Evolutionary conservation across 2,888 invertebrate genomes (phyloP).

Genomic region (Tyria jacobaeae): DNA sequence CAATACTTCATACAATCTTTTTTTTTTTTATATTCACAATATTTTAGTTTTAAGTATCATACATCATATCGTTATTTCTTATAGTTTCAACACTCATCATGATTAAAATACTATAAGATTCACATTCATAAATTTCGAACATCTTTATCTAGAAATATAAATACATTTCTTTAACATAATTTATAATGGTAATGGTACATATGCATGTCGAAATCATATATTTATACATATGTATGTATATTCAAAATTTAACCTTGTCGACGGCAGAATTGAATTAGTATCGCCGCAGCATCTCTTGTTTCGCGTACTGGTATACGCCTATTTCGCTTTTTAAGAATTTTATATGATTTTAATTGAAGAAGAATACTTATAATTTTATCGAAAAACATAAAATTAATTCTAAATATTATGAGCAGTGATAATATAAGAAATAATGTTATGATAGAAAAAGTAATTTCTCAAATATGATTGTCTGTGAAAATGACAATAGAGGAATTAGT

Average conservation of each 20-base stretch:
- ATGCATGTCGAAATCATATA: conserved; percentile 7
- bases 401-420: neutral
- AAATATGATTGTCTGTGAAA: neutral
- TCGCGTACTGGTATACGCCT: neutral
- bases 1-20: neutral
- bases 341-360: neutral
- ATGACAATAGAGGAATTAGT: neutral
- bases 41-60: neutral
- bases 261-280: neutral
- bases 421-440: conserved; percentile 15
- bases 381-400: no score
- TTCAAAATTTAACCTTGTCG: neutral
- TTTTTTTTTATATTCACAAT: neutral
- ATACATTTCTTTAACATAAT: neutral
- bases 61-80: conserved; percentile 11
- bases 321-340: neutral
- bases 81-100: conserved; percentile 6
- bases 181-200: conserved; percentile 9
- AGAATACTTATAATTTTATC: no score
- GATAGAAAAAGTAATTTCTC: neutral
- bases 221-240: neutral
- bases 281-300: neutral
- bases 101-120: neutral
- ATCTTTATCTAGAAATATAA: neutral
- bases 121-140: neutral